Percentiles rank a stretch among this genome's conserved stretches.
phyloP scores from a whole-genome alignment of 2,113 vertebrate genomes.

The Tiliqua scincoides region DNA sequence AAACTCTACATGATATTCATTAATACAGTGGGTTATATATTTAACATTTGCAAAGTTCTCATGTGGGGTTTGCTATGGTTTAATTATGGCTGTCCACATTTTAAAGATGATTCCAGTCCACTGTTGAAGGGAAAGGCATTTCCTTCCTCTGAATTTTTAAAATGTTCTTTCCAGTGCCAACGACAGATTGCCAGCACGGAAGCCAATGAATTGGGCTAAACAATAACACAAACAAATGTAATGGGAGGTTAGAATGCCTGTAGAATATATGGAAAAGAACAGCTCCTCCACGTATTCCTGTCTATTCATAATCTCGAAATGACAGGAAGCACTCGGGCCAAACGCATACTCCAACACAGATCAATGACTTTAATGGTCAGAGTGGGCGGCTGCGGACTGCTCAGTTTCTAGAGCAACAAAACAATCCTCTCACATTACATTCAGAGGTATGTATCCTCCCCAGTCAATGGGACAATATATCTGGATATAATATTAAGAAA shows the following conservation, averaged over 20 bases:
- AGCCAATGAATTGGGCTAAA: neutral
- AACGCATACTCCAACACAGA: neutral
- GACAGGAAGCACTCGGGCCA: slow-evolving; percentile 1
- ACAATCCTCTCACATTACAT: neutral
- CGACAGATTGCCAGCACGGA: neutral
- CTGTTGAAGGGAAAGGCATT: too few species aligned
- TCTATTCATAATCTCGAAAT: neutral
- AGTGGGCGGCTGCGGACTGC: neutral
- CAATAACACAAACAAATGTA: neutral
- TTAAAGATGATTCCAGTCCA: neutral
- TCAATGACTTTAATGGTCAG: neutral
- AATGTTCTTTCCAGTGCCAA: neutral
- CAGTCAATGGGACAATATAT: neutral
- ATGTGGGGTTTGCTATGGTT: neutral
- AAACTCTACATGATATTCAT: neutral
- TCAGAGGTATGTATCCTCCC: neutral
- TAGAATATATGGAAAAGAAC: neutral
- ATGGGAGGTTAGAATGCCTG: neutral
- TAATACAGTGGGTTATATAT: neutral
- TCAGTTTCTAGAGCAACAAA: neutral
- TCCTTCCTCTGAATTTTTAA: neutral
- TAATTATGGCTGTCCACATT: neutral
- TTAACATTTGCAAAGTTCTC: neutral
- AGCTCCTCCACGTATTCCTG: neutral
- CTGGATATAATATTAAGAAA: neutral